Evolutionary conservation across 2,888 invertebrate species (phyloP).

Genomic region (Pasiphila rectangulata): DNA sequence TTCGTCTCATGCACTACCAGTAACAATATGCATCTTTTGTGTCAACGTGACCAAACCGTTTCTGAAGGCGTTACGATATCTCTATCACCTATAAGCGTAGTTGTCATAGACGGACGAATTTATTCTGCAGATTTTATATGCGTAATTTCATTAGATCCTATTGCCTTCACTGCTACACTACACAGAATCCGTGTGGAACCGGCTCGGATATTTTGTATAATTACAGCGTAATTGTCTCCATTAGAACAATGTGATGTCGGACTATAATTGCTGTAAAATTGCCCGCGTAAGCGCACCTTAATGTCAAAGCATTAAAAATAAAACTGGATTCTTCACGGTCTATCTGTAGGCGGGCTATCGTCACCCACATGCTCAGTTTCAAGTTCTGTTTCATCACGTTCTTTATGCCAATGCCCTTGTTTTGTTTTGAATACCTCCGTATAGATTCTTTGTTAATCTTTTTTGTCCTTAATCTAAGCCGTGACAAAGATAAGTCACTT

Average conservation of each 20-base stretch:
- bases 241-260: too few species aligned
- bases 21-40: conserved; percentile 24
- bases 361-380: conserved; percentile 42
- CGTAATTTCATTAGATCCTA: too few species aligned
- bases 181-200: too few species aligned
- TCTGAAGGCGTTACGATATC: conserved; percentile 27
- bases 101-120: too few species aligned
- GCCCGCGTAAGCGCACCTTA: conserved; percentile 15
- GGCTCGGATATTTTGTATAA: too few species aligned
- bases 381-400: conserved; percentile 36
- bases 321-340: conserved; percentile 38
- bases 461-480: not conserved
- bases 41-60: conserved; percentile 17
- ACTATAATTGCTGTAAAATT: too few species aligned
- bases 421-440: conserved; percentile 8
- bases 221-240: too few species aligned
- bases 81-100: too few species aligned
- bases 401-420: conserved; percentile 32
- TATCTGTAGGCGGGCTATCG: conserved; percentile 42
- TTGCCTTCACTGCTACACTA: too few species aligned
- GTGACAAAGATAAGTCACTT: not conserved
- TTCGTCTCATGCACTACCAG: conserved; percentile 15
- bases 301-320: conserved; percentile 33
- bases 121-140: too few species aligned
- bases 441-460: not conserved